A percentile compares a stretch with the other conserved stretches of the same genome.
Evolutionary conservation across 2,797 vertebrate genomes (phyloP).

Genomic region (Lagorchestes hirsutus): DNA sequence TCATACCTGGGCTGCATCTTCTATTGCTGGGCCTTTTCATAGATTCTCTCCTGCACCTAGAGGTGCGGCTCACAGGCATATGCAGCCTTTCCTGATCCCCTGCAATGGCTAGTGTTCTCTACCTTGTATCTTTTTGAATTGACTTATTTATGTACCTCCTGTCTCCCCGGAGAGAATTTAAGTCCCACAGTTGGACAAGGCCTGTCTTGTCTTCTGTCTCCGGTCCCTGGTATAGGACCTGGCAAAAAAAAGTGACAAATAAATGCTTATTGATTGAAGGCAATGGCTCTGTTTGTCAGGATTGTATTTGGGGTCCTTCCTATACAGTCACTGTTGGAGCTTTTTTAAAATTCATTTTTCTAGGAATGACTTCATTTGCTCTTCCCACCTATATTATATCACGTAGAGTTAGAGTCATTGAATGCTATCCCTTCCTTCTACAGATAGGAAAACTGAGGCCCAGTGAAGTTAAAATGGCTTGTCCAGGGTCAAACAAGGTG

Average conservation of each 20-base stretch:
- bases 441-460: not conserved
- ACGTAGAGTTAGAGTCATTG: not conserved
- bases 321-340: conserved; percentile 24
- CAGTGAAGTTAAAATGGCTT: not conserved
- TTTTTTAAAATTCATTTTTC: conserved; percentile 8
- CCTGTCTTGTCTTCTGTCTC: not conserved
- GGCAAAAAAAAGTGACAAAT: not conserved
- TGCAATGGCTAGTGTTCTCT: not conserved
- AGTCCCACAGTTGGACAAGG: not conserved
- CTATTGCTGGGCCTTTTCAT: not conserved
- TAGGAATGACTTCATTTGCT: not conserved
- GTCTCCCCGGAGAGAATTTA: not conserved
- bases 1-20: not conserved
- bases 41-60: not conserved
- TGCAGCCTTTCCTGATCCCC: not conserved
- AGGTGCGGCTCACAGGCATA: not conserved
- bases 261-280: not conserved
- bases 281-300: not conserved
- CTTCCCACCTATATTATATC: not conserved
- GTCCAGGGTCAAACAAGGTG: not conserved
- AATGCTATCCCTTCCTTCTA: not conserved
- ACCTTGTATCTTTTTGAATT: not conserved
- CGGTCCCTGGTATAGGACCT: no score
- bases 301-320: conserved; percentile 44
- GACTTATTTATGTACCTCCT: not conserved